A percentile compares a stretch with the other conserved stretches of the same genome.
phyloP scores from a whole-genome alignment of 2,113 vertebrate genomes.

The Calidris pygmaea region DNA sequence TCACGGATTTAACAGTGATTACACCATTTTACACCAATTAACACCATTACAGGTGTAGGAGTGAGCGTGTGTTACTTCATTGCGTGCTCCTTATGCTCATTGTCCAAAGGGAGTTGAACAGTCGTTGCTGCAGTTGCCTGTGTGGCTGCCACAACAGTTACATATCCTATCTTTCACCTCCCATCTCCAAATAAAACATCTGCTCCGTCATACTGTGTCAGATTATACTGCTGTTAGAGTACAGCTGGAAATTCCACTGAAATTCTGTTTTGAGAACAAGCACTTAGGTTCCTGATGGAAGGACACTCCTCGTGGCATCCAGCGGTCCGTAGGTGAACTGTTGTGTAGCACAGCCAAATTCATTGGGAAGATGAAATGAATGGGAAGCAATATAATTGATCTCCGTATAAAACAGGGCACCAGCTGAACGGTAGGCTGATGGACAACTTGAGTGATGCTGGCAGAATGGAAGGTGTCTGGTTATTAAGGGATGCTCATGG shows the following conservation, averaged over 20 bases:
- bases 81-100: neutral
- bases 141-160: neutral
- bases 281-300: neutral
- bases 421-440: neutral
- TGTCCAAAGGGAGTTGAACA: neutral
- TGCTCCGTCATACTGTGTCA: neutral
- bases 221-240: neutral
- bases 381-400: neutral
- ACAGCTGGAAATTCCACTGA: neutral
- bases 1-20: neutral
- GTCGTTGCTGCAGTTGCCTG: neutral
- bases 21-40: no score
- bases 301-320: neutral
- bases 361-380: neutral
- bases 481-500: neutral
- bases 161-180: neutral
- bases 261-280: neutral
- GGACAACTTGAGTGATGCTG: neutral
- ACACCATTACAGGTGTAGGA: neutral
- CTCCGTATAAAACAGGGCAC: neutral
- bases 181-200: neutral
- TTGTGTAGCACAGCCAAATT: neutral
- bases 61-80: neutral
- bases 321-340: neutral
- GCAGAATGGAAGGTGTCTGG: neutral